These are phyloP conservation scores for Drosophila prolongata DNA, from an alignment of 2,888 invertebrate genomes.

Conservation along the genomic window DNA sequence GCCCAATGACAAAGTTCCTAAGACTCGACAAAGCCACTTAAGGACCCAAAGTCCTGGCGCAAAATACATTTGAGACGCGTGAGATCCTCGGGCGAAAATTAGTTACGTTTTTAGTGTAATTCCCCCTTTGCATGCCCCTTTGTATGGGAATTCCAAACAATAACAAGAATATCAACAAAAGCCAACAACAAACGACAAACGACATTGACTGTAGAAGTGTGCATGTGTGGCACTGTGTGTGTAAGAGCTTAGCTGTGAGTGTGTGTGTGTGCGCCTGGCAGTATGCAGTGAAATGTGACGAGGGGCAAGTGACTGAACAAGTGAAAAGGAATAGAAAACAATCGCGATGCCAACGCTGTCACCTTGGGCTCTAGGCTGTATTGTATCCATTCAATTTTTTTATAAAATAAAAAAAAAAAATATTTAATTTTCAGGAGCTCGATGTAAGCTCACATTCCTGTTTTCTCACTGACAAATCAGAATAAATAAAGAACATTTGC, in stretches of 20 bases:
- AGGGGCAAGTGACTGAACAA: constrained; percentile 56
- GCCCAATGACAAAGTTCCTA: constrained; percentile 22
- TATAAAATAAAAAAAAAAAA: too few relatives aligned
- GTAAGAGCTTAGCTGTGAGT: constrained; percentile 2
- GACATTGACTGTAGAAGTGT: constrained; percentile 41
- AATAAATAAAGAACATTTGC: too few relatives aligned
- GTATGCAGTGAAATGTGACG: constrained; percentile 62
- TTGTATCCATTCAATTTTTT: too few relatives aligned
- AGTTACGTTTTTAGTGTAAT: constrained; percentile 69
- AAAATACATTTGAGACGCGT: constrained; percentile 37
- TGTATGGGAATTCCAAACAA: constrained; percentile 62
- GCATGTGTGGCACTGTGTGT: constrained; percentile 4
- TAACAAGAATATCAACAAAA: constrained; percentile 47
- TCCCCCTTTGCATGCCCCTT: constrained; percentile 41
- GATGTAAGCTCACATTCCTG: too few relatives aligned
- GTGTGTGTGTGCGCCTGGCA: constrained; percentile 45
- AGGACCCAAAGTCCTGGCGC: constrained; percentile 31
- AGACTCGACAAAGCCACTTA: constrained; percentile 35
- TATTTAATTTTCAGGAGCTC: too few relatives aligned
- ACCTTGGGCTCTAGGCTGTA: constrained; percentile 14
- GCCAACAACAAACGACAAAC: constrained; percentile 28
- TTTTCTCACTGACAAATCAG: too few relatives aligned
- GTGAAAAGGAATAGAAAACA: constrained; percentile 53
- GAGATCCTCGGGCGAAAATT: constrained; percentile 60
- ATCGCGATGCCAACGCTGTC: constrained; percentile 29